These are phyloP conservation scores for Patiria pectinifera DNA, from an alignment of 53 echinoderm and acorn worm species.

Conservation along the genomic window DNA sequence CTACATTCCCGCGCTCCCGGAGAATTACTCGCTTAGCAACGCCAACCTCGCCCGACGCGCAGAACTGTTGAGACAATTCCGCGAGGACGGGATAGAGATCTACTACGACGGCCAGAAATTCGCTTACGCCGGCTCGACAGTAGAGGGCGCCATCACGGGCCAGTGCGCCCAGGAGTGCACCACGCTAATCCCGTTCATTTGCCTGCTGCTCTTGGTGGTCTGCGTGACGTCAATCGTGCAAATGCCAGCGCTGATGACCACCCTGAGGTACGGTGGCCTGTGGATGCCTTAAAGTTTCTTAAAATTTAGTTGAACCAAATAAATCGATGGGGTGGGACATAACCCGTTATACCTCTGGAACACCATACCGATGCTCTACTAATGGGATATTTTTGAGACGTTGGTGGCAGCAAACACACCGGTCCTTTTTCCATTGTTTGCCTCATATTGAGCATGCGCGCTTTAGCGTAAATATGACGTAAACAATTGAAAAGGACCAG, in stretches of 20 bases:
- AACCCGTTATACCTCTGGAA: no score
- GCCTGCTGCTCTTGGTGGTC: slow-evolving; percentile 52
- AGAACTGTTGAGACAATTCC: neutral
- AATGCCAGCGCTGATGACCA: slow-evolving; percentile 59
- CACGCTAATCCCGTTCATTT: slow-evolving; percentile 26
- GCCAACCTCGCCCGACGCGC: neutral
- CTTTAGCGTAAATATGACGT: no score
- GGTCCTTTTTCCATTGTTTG: no score
- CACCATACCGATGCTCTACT: no score
- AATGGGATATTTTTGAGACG: no score
- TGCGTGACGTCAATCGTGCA: slow-evolving; percentile 58
- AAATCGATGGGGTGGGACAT: no score
- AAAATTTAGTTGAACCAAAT: no score
- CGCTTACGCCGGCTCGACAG: neutral
- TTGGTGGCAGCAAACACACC: no score
- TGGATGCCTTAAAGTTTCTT: neutral
- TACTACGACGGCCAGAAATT: slow-evolving; percentile 3
- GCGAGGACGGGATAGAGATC: neutral
- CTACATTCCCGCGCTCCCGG: neutral
- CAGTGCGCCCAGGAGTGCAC: slow-evolving; percentile 27
- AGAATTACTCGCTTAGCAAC: neutral
- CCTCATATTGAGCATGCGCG: no score
- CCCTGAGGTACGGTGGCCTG: slow-evolving; percentile 37
- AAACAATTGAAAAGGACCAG: no score
- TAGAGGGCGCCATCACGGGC: slow-evolving; percentile 37